Conservation (phyloP, 2,888 invertebrate species). For the Acheta domesticus region DNA sequence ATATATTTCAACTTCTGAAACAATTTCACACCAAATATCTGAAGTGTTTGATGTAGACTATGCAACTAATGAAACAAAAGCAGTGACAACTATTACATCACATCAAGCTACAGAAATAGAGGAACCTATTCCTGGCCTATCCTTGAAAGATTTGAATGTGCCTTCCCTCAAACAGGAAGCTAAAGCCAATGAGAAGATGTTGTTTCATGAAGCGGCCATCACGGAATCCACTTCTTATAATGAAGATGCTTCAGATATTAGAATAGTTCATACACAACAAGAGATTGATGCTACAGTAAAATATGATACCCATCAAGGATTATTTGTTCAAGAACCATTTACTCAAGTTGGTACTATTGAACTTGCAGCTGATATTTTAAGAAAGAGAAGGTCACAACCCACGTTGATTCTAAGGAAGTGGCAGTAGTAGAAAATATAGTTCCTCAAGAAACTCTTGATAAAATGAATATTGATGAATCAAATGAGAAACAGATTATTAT, state of each 20-base stretch:
- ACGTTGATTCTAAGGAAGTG: no score
- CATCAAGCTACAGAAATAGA: conserved; percentile 28
- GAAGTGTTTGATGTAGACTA: conserved; percentile 28
- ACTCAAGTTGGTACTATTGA: background rate
- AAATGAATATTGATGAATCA: no score
- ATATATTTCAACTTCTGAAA: conserved; percentile 34
- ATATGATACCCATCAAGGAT: conserved; percentile 22
- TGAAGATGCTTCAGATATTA: conserved; percentile 21
- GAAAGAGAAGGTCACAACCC: no score
- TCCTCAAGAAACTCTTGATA: no score
- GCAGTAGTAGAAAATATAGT: no score
- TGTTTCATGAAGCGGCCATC: conserved; percentile 4
- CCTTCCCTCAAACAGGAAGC: background rate
- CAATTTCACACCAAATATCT: conserved; percentile 33
- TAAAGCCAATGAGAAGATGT: conserved; percentile 24
- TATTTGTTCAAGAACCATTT: conserved; percentile 38
- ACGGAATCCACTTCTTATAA: conserved; percentile 22
- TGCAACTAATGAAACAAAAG: conserved; percentile 29
- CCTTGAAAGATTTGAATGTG: background rate
- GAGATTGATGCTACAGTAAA: conserved; percentile 28
- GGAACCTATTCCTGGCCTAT: conserved; percentile 30
- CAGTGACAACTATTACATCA: conserved; percentile 30
- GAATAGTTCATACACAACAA: background rate
- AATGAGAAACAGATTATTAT: no score
- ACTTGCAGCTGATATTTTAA: no score